Percentiles rank a stretch among this genome's conserved stretches.
Conservation (phyloP, 1,140 invertebrate species). For the Ephestia elutella region DNA sequence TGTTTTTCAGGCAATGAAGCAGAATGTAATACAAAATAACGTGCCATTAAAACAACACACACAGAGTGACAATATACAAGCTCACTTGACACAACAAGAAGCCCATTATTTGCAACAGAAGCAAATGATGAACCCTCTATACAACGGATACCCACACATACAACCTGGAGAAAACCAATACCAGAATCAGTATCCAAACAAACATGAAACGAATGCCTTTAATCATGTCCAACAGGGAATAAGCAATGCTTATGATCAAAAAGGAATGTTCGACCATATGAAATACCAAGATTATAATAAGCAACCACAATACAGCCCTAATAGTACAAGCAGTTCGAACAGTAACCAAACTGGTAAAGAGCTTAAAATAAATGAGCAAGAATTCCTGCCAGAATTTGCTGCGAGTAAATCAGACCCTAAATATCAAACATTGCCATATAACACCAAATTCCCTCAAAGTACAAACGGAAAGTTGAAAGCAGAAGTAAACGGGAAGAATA, state of each 20-base stretch:
- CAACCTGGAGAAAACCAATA: constrained; percentile 51
- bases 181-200: constrained; percentile 56
- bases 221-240: constrained; percentile 65
- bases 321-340: constrained; percentile 63
- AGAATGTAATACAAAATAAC: constrained; percentile 69
- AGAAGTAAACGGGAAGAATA: constrained; percentile 55
- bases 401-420: constrained; percentile 92
- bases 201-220: constrained; percentile 55
- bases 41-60: constrained; percentile 72
- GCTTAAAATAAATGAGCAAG: constrained; percentile 70
- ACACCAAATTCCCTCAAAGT: constrained; percentile 84
- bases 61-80: constrained; percentile 67
- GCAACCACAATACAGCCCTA: constrained; percentile 66
- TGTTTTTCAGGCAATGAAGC: constrained; percentile 65
- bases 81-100: constrained; percentile 68
- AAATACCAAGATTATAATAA: constrained; percentile 65
- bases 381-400: constrained; percentile 71
- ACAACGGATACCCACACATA: constrained; percentile 60
- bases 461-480: constrained; percentile 59
- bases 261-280: constrained; percentile 61
- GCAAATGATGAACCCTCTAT: constrained; percentile 64
- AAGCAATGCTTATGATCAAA: constrained; percentile 64
- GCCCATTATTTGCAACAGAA: constrained; percentile 72
- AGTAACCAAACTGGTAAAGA: constrained; percentile 67
- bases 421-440: constrained; percentile 94